Conservation (phyloP, 2,113 vertebrate species). For the Nycticebus coucang region DNA sequence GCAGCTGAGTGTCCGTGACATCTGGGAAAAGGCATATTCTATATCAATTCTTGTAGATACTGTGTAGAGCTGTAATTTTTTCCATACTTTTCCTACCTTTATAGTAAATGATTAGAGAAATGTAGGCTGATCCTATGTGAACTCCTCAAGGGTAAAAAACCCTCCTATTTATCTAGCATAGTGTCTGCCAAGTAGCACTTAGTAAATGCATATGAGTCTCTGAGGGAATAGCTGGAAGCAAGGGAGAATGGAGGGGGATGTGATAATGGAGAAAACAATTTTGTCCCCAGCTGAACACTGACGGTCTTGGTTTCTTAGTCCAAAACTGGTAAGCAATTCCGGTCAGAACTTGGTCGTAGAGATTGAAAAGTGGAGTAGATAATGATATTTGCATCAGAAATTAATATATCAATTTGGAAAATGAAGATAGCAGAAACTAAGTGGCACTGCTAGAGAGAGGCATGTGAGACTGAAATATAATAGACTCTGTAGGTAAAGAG, state of each 20-base stretch:
- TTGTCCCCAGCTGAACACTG: constrained; percentile 21
- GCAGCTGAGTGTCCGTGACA: neutral
- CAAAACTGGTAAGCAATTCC: constrained; percentile 47
- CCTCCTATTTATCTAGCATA: constrained; percentile 35
- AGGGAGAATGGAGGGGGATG: neutral
- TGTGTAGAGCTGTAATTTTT: neutral
- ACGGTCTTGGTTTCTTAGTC: constrained; percentile 46
- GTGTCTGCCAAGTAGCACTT: constrained; percentile 61
- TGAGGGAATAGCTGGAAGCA: constrained; percentile 23
- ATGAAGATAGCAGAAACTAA: constrained; percentile 44
- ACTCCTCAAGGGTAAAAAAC: constrained; percentile 43
- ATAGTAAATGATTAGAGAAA: constrained; percentile 45
- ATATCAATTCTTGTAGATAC: neutral
- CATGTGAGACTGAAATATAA: neutral
- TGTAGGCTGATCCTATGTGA: constrained; percentile 19
- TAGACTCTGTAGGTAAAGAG: constrained; percentile 38
- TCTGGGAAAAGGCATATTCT: constrained; percentile 24
- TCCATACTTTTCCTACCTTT: neutral
- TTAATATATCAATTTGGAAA: constrained; percentile 39
- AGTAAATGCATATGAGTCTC: constrained; percentile 44
- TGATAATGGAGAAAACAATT: constrained; percentile 62
- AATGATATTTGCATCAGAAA: constrained; percentile 52
- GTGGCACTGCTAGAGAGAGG: constrained; percentile 8
- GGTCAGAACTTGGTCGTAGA: constrained; percentile 56
- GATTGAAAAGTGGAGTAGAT: constrained; percentile 1